Evolutionary conservation across 2,113 vertebrate species (phyloP).

Genomic region (Lamprologus sp.): DNA sequence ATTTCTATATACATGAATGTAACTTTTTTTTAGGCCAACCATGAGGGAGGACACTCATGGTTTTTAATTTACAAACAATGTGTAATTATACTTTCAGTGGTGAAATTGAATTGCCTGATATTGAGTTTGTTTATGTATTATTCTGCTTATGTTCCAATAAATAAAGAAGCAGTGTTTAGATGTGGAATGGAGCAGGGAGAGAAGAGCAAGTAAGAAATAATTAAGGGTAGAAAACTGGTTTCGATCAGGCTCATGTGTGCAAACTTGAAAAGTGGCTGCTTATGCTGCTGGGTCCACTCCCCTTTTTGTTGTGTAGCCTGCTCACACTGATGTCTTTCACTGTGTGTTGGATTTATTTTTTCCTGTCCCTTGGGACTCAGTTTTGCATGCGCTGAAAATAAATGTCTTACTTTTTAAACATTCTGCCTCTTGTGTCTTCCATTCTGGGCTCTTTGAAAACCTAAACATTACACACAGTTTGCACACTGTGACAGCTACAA

Average conservation of each 20-base stretch:
- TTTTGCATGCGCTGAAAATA: background rate
- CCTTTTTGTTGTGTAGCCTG: background rate
- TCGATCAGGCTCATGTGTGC: background rate
- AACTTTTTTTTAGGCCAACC: accelerated
- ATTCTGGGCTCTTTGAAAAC: background rate
- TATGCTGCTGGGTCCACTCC: background rate
- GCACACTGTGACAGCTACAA: accelerated
- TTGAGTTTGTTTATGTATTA: background rate
- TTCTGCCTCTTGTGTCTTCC: background rate
- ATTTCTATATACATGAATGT: background rate
- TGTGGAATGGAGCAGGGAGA: background rate
- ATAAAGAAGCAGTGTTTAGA: background rate
- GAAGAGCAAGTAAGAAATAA: background rate
- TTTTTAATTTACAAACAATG: accelerated
- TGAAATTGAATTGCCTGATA: accelerated
- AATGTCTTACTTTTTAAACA: background rate
- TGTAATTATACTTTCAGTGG: background rate
- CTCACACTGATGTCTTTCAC: background rate
- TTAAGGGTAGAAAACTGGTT: background rate
- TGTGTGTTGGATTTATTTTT: background rate
- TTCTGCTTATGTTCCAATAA: background rate
- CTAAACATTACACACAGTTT: background rate
- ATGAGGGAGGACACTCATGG: background rate
- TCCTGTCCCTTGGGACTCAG: background rate
- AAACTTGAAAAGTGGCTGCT: background rate